Conservation (phyloP, 2,888 invertebrate genomes). For the Arctia plantaginis region DNA sequence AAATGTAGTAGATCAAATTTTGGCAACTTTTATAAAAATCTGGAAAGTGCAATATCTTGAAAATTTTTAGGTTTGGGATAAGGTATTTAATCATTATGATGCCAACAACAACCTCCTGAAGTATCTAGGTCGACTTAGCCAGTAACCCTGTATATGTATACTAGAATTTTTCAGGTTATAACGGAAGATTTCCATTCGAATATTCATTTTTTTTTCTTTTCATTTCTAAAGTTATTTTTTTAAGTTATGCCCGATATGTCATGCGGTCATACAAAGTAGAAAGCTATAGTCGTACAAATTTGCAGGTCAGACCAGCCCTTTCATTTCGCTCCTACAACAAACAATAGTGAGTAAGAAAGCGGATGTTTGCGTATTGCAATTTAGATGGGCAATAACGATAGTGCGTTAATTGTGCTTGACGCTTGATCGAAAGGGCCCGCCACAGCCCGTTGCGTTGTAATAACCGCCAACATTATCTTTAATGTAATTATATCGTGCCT, state of each 20-base stretch:
- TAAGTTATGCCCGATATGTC: not conserved
- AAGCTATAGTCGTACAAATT: conserved; percentile 1
- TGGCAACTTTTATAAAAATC: no score
- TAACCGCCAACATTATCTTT: conserved; percentile 51
- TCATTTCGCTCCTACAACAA: conserved; percentile 50
- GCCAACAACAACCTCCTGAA: no score
- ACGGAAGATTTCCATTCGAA: no score
- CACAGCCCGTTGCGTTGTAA: conserved; percentile 51
- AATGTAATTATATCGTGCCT: conserved; percentile 46
- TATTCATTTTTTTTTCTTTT: no score
- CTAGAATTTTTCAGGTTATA: no score
- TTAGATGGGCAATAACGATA: conserved; percentile 80
- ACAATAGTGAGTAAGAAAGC: conserved; percentile 68
- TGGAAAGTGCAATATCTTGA: no score
- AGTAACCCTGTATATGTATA: no score
- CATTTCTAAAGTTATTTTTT: not conserved
- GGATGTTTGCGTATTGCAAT: conserved; percentile 81
- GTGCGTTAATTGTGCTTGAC: conserved; percentile 75
- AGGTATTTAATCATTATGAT: no score
- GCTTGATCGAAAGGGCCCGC: conserved; percentile 47
- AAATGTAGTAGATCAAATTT: no score
- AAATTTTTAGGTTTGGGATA: no score
- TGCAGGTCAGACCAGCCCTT: conserved; percentile 35
- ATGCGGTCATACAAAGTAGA: conserved; percentile 18
- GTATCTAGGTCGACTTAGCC: no score